phyloP scores from a whole-genome alignment of 2,888 invertebrate genomes.

The Drosophila kanekoi region DNA sequence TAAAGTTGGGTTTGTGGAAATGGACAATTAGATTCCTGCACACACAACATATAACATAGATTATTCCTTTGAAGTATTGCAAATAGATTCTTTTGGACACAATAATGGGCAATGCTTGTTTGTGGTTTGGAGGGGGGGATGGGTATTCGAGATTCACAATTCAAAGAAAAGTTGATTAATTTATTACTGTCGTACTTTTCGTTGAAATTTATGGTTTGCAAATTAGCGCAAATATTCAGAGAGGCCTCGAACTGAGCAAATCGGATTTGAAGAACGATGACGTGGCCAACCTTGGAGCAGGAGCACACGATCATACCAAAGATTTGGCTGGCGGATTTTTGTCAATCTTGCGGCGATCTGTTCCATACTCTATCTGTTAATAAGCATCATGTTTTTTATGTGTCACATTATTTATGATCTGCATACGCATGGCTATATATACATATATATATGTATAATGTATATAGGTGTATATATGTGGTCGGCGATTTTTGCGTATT shows the following conservation, averaged over 20 bases:
- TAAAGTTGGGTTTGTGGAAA: too few species aligned
- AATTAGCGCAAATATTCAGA: slow-evolving; percentile 49
- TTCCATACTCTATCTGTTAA: slow-evolving; percentile 27
- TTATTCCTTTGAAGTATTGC: too few species aligned
- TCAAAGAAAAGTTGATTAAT: slow-evolving; percentile 38
- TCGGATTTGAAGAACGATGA: slow-evolving; percentile 41
- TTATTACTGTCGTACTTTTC: slow-evolving; percentile 68
- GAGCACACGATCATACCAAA: slow-evolving; percentile 20
- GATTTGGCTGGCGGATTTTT: slow-evolving; percentile 17
- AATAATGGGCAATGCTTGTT: not conserved
- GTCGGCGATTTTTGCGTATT: slow-evolving; percentile 31
- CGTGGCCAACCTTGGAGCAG: slow-evolving; percentile 43
- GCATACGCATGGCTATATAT: slow-evolving; percentile 7
- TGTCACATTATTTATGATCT: slow-evolving; percentile 65
- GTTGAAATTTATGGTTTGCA: slow-evolving; percentile 58
- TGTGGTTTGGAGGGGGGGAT: too few species aligned
- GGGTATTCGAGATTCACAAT: not conserved
- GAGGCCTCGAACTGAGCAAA: slow-evolving; percentile 22
- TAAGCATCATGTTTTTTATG: slow-evolving; percentile 57
- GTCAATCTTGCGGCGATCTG: slow-evolving; percentile 31
- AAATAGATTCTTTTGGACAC: too few species aligned
- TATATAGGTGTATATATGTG: slow-evolving; percentile 7
- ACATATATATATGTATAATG: slow-evolving; percentile 8
- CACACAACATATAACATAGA: too few species aligned
- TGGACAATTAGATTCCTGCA: too few species aligned